Base-by-base conservation (phyloP, 2,113 vertebrate genomes). In the Zeus faber region DNA sequence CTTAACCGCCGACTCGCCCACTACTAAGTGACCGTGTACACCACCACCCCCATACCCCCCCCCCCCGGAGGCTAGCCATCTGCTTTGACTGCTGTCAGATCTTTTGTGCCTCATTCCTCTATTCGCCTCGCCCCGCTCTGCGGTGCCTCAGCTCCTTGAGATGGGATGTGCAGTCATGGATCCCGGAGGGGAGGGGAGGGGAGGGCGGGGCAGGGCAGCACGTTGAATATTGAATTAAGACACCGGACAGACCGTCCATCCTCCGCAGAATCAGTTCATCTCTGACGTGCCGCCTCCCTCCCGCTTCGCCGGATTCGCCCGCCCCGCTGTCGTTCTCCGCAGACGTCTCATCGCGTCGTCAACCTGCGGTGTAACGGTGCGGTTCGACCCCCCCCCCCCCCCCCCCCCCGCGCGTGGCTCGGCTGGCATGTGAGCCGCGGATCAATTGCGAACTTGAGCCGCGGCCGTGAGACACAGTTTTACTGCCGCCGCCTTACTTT, bases 161-260 rank as follows among this genome's bases (percentile, higher is more conserved):
- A 74, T 74, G 65, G 75, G 18, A 76, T 72, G 49, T 67, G 70
- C 63, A 57, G 43, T 45, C 20, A 8, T 76, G 72, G n/a, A n/a
- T n/a, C n/a, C n/a, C n/a, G 9, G 27, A 29, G 27, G 27, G 9
- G 27, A 9, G 9, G 27, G 9, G 27, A 29, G 27, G 9, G 27
- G 9, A 13, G 81, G 72, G 68, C 71, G 68, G 65, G 67, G 74
- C 21, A 3, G 41, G 39, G 44, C 49, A 24, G 59, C 41, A 55
- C 47, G 77, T 54, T 62, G 81, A 72, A 82, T 84, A 74, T 84
- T 79, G 74, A 79, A 72, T 74, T 67, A n/a, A 2, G 33, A 72
- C 59, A 65, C 44, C 62, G 73, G 69, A 58, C 76, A 69, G 72
- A 67, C 60, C 13, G 39, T 64, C 55, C 58, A 65, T 75, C 66